These are phyloP conservation scores for Teleopsis dalmanni DNA, from an alignment of 1,140 invertebrate genomes.

Conservation along the genomic window DNA sequence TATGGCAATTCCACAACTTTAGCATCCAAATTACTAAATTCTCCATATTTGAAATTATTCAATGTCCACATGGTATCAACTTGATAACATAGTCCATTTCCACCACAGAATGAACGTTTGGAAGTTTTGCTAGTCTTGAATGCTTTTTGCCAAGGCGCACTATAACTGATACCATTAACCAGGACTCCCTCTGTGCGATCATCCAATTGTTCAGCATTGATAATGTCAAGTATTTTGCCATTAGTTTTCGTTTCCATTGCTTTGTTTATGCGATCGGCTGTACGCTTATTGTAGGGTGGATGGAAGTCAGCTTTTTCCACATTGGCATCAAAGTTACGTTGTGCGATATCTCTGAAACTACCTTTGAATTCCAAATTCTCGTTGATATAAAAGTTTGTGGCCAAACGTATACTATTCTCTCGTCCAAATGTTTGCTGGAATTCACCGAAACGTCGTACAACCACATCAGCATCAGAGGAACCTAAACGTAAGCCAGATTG, in stretches of 20 bases:
- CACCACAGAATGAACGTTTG: conserved; percentile 26
- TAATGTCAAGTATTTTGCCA: conserved; percentile 29
- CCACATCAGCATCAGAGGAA: conserved; percentile 28
- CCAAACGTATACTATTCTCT: conserved; percentile 35
- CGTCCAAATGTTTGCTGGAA: conserved; percentile 29
- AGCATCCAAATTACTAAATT: conserved; percentile 29
- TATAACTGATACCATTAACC: conserved; percentile 28
- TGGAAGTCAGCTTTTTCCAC: conserved; percentile 39
- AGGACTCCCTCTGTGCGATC: conserved; percentile 37
- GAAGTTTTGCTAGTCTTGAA: conserved; percentile 28
- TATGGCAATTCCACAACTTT: conserved; percentile 37
- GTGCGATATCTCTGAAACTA: conserved; percentile 32
- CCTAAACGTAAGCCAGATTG: conserved; percentile 32
- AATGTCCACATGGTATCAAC: conserved; percentile 40
- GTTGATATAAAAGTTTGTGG: conserved; percentile 39
- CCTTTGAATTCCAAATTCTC: conserved; percentile 38
- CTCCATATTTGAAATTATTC: conserved; percentile 34
- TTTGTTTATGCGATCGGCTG: conserved; percentile 34
- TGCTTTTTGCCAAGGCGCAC: conserved; percentile 35
- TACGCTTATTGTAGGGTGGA: conserved; percentile 40
- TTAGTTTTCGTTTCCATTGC: conserved; percentile 31
- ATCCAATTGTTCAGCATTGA: conserved; percentile 26
- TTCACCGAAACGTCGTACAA: conserved; percentile 28
- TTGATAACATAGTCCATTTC: conserved; percentile 24
- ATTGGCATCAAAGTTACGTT: conserved; percentile 36